Evolutionary conservation across 2,888 invertebrate genomes (phyloP).

Genomic region (Standfussiana lucernea): DNA sequence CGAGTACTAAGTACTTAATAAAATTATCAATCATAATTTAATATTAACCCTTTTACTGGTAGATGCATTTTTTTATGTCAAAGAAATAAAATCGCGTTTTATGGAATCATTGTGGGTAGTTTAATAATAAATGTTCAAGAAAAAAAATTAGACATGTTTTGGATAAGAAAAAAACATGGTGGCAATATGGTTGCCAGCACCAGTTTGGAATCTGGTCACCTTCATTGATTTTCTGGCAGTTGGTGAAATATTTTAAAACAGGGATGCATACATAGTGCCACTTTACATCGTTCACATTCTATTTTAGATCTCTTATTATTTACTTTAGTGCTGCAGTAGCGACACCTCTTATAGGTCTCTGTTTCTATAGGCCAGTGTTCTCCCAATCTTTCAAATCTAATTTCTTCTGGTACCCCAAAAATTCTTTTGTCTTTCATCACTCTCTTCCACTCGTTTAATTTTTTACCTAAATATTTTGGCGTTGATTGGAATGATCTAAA

Average conservation of each 20-base stretch:
- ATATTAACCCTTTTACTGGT: conserved; percentile 21
- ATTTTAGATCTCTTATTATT: conserved; percentile 39
- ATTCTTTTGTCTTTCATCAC: no score
- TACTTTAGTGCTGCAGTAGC: conserved; percentile 40
- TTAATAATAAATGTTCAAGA: conserved; percentile 24
- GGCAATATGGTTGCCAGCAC: conserved; percentile 47
- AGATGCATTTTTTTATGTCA: conserved; percentile 1
- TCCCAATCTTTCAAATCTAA: no score
- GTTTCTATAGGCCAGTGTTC: no score
- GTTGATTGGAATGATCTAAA: no score
- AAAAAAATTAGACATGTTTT: conserved; percentile 11
- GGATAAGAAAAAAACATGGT: conserved; percentile 35
- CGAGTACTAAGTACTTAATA: no score
- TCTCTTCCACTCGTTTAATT: no score
- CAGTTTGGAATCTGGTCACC: conserved; percentile 7
- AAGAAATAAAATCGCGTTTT: conserved; percentile 11
- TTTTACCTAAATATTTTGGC: no score
- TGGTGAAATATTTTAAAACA: conserved; percentile 43
- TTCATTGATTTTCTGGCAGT: conserved; percentile 26
- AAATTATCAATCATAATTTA: no score
- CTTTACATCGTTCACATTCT: conserved; percentile 36
- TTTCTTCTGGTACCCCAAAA: no score
- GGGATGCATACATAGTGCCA: conserved; percentile 39
- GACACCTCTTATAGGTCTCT: conserved; percentile 20
- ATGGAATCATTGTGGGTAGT: conserved; percentile 29